These are phyloP conservation scores for Thamnaconus septentrionalis DNA, from an alignment of 2,113 vertebrate genomes.

Conservation along the genomic window DNA sequence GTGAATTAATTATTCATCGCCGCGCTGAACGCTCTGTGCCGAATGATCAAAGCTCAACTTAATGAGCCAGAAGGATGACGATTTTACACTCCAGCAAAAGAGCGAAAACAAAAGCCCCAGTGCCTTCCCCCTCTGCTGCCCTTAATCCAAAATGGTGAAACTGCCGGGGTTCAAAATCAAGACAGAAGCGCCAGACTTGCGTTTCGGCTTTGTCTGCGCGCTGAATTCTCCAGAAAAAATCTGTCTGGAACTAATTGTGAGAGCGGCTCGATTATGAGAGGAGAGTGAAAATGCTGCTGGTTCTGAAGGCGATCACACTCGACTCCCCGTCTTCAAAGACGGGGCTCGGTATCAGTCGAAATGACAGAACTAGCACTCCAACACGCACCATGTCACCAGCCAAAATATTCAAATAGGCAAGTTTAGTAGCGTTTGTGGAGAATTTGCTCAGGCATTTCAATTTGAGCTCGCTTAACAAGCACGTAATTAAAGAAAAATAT, in stretches of 20 bases:
- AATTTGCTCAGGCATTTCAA: not conserved
- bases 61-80: slow-evolving; percentile 64
- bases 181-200: slow-evolving; percentile 25
- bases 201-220: slow-evolving; percentile 34
- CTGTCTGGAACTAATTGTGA: slow-evolving; percentile 43
- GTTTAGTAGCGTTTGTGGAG: not conserved
- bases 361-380: too few species aligned
- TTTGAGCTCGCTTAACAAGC: not conserved
- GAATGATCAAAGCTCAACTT: slow-evolving; percentile 66
- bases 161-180: slow-evolving; percentile 40
- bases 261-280: slow-evolving; percentile 9
- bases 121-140: slow-evolving; percentile 33
- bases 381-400: not conserved
- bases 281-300: not conserved
- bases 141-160: slow-evolving; percentile 20
- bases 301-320: too few species aligned
- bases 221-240: slow-evolving; percentile 44
- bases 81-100: slow-evolving; percentile 61
- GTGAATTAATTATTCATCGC: slow-evolving; percentile 70
- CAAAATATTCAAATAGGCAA: too few species aligned
- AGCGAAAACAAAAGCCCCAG: slow-evolving; percentile 52
- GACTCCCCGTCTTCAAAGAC: too few species aligned
- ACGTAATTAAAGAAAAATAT: not conserved
- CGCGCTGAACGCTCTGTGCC: slow-evolving; percentile 53
- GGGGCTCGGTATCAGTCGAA: too few species aligned